Evolutionary conservation across 2,797 vertebrate genomes (phyloP), one percentile per base, ranked within the genome.

Genomic region (Eulemur mongoz): DNA sequence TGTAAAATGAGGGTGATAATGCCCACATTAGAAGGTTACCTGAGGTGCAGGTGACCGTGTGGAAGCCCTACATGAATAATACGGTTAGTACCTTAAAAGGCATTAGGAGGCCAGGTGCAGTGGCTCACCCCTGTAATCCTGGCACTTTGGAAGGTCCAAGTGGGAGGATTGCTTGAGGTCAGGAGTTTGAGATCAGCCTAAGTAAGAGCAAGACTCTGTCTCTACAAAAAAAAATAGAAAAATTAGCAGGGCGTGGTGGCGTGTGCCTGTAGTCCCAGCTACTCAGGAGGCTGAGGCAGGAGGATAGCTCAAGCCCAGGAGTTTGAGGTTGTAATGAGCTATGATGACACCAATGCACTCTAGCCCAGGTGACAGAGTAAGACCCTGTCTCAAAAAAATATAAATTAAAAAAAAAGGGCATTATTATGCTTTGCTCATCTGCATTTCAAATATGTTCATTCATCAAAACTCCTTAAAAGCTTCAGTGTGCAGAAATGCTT

Each of bases 31-130:
- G 30, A 76, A n/a, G 48, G 63, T 22, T 38, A 61, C 7, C 30
- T 7, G 23, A 32, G 81, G 27, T 18, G 6, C 10, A 32, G 18
- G 48, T 40, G 48, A 84, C 6, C 38, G 38, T 20, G 48, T 17
- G 18, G 48, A 35, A 15, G 48, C 40, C 3, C 45, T 27, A 3
- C 0, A 4, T 0, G 15, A 40, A 72, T 35, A 5, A 15, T 27
- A 7, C 0, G 5, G 38, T 43, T 15, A 27, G 30, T 4, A 45
- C 52, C 76, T 61, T 23, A 23, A n/a, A 78, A 67, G 30, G 13
- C 30, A 59, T 27, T 25, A 59, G 63, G 63, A 65, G 30, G 32
- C 63, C 32, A 15, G 15, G 7, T 32, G 30, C 15, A 3, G 61
- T 65, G 61, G 61, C 61, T 32, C 32, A 65, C 1, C 6, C 61